Evolutionary conservation across 2,888 invertebrate species (phyloP).

Genomic region (Piscicola geometra): DNA sequence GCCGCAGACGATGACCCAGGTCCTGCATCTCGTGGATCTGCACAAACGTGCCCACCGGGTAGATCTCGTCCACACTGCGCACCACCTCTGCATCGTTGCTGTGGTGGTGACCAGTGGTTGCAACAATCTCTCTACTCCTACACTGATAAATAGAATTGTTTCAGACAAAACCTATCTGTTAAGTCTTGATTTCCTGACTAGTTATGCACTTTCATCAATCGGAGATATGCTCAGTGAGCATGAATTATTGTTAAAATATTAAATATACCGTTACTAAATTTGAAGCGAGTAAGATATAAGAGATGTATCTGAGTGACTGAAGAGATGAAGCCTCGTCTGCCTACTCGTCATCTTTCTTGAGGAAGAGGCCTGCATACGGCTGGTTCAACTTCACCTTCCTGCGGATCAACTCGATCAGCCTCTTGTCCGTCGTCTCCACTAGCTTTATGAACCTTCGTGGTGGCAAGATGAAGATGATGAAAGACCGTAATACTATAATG

Average conservation of each 20-base stretch:
- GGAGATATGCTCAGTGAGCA: too few relatives aligned
- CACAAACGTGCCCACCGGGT: constrained; percentile 87
- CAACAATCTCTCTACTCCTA: neutral
- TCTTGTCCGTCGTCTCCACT: constrained; percentile 83
- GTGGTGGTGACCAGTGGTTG: constrained; percentile 18
- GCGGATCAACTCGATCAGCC: constrained; percentile 79
- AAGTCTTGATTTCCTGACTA: neutral
- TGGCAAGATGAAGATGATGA: too few relatives aligned
- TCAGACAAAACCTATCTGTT: neutral
- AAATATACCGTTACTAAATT: too few relatives aligned
- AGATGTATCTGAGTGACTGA: too few relatives aligned
- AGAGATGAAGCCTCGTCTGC: constrained; percentile 63
- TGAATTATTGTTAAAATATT: too few relatives aligned
- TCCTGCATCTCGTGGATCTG: constrained; percentile 97
- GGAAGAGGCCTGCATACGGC: constrained; percentile 93
- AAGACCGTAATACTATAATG: too few relatives aligned
- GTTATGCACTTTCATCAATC: neutral
- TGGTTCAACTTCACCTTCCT: constrained; percentile 90
- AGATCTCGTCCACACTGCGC: constrained; percentile 75
- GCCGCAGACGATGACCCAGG: constrained; percentile 77
- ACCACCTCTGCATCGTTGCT: constrained; percentile 81
- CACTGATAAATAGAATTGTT: neutral
- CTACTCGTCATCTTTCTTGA: constrained; percentile 81
- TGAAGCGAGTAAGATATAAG: too few relatives aligned
- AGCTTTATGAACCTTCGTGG: constrained; percentile 88